A percentile compares a stretch with the other conserved stretches of the same genome.
phyloP scores from a whole-genome alignment of 1,140 invertebrate genomes.

The Globodera ellingtonae region DNA sequence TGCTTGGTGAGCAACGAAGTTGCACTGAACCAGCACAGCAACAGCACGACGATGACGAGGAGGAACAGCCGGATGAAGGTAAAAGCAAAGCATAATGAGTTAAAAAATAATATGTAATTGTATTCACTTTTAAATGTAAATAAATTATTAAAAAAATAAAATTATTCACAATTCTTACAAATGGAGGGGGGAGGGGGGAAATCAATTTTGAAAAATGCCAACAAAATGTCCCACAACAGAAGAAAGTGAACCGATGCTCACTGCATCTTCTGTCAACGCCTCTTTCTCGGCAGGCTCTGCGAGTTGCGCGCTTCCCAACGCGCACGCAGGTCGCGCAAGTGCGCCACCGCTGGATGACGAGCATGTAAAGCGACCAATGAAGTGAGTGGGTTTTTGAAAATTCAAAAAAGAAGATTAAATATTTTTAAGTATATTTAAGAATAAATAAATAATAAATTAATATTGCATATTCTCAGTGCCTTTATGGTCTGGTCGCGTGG shows the following conservation, averaged over 20 bases:
- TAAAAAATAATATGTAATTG: too few relatives aligned
- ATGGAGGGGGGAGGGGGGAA: too few relatives aligned
- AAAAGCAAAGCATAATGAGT: background rate
- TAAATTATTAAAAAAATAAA: too few relatives aligned
- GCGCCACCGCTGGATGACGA: constrained; percentile 63
- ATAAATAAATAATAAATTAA: background rate
- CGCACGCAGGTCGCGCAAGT: background rate
- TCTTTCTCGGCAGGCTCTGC: background rate
- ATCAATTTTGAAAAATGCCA: too few relatives aligned
- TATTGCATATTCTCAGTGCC: constrained; percentile 71
- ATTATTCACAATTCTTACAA: too few relatives aligned
- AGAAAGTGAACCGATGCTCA: background rate
- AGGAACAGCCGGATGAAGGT: background rate
- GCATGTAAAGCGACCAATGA: constrained; percentile 97
- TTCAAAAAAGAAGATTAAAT: too few relatives aligned
- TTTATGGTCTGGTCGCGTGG: constrained; percentile 99
- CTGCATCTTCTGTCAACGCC: background rate
- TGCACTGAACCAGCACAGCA: background rate
- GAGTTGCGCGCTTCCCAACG: background rate
- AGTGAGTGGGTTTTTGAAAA: constrained; percentile 27
- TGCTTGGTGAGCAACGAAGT: background rate
- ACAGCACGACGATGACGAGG: background rate
- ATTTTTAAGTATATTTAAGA: too few relatives aligned
- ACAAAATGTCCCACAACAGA: background rate
- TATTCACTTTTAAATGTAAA: too few relatives aligned